A percentile compares a stretch with the other conserved stretches of the same genome.
These are phyloP conservation scores for Takifugu ocellatus DNA, from an alignment of 2,797 vertebrate species.

Conservation along the genomic window DNA sequence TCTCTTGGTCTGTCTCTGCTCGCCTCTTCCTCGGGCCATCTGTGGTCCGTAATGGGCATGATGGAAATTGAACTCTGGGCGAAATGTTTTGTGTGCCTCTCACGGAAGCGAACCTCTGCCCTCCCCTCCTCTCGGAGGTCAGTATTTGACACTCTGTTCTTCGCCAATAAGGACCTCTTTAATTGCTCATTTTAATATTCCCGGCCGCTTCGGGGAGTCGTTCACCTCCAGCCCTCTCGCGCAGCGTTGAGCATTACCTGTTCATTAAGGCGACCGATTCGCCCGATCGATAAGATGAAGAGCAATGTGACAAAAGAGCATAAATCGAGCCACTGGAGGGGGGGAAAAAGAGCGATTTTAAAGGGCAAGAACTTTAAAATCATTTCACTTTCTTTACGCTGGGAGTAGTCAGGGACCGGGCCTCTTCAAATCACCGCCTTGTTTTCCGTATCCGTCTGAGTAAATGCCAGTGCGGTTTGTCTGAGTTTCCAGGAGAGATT, in stretches of 20 bases:
- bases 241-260: constrained; percentile 40
- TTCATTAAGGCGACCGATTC: constrained; percentile 57
- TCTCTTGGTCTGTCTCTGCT: constrained; percentile 38
- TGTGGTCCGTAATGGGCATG: constrained; percentile 60
- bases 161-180: constrained; percentile 46
- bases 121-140: constrained; percentile 9
- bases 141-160: constrained; percentile 29
- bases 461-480: constrained; percentile 43
- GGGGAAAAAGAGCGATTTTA: constrained; percentile 20
- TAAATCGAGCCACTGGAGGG: constrained; percentile 20
- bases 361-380: constrained; percentile 35
- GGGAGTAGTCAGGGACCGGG: constrained; percentile 23
- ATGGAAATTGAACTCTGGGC: constrained; percentile 78
- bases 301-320: constrained; percentile 45
- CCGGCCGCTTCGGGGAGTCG: constrained; percentile 35
- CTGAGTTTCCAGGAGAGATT: constrained; percentile 20
- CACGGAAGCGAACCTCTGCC: constrained; percentile 54
- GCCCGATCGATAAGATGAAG: constrained; percentile 59
- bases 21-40: constrained; percentile 46
- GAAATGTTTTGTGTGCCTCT: constrained; percentile 66
- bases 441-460: constrained; percentile 35
- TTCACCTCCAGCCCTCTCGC: constrained; percentile 37
- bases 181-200: constrained; percentile 68
- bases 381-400: constrained; percentile 29
- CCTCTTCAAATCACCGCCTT: constrained; percentile 43